Base-by-base conservation (phyloP, 2,113 vertebrate genomes). In the Budorcas taxicolor region DNA sequence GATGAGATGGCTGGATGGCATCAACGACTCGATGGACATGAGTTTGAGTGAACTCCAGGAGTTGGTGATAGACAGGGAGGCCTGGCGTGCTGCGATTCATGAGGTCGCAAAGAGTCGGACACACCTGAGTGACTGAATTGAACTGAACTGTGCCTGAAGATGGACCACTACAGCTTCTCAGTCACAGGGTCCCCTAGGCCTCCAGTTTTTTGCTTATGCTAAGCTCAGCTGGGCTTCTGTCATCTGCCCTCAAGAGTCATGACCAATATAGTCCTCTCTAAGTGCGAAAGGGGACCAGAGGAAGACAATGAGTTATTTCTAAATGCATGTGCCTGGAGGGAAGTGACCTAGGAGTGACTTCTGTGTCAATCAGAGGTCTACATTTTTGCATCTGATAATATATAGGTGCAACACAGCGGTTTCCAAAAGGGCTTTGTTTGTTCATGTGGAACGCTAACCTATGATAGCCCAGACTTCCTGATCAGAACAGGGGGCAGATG, bases 251-350 rank as follows among this genome's bases (percentile, higher is more conserved):
- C n/a, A 27, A 67, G 40, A 78, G 13, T 15, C 40, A 10, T 74
- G 23, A 62, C 17, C 7, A 36, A 29, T 60, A 12, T 25, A 62
- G 94, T 25, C 27, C 17, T 74, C 58, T 94, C 45, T 36, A 57
- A 82, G 6, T 64, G 47, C 57, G 45, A 67, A 60, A 33, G 36
- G 29, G 29, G n/a, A 80, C 29, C n/a, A 33, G 21, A 87, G 43
- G 29, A 96, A 60, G 33, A 92, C 14, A 27, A 52, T 43, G 86
- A 95, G 27, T 57, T 80, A 23, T 76, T 84, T 87, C 60, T 64
- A 80, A 91, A 15, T 36, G 55, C 58, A 45, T 91, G 36, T 58
- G 7, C n/a, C 78, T 36, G n/a, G 12, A 67, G 7, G 76, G 21
- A 36, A 91, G 62, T 81, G n/a, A 71, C 29, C 43, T 2, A 43